Evolutionary conservation across 2,113 vertebrate species (phyloP).

Genomic region (Andinoacara biseriatus): DNA sequence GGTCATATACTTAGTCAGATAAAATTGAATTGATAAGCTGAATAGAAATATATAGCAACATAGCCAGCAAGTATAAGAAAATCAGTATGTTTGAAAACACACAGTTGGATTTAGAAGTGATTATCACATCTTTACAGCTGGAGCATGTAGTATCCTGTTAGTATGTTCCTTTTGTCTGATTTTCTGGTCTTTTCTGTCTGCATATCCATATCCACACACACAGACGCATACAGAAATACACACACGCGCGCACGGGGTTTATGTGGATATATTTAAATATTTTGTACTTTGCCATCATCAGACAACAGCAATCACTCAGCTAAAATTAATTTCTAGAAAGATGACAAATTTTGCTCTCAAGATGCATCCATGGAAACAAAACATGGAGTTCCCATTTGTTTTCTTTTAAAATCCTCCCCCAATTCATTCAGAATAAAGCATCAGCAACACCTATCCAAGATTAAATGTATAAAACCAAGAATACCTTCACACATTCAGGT

Average conservation of each 20-base stretch:
- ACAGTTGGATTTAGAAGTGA: not conserved
- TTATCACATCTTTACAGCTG: not conserved
- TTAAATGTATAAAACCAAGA: constrained; percentile 7
- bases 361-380: constrained; percentile 16
- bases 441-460: not conserved
- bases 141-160: not conserved
- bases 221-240: not conserved
- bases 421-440: not conserved
- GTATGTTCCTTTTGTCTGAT: not conserved
- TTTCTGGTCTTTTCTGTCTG: not conserved
- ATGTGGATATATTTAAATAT: not conserved
- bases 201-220: not conserved
- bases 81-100: not conserved
- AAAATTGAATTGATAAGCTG: not conserved
- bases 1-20: not conserved
- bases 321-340: constrained; percentile 3
- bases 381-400: not conserved
- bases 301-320: not conserved
- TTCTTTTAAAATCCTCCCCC: not conserved
- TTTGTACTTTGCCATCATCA: constrained; percentile 2
- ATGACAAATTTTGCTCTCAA: constrained; percentile 13
- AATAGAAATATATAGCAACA: not conserved
- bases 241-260: not conserved
- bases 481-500: constrained; percentile 2
- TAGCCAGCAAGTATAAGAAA: not conserved